Base-by-base conservation (phyloP, 2,888 invertebrate genomes). In the Andrena praecox region DNA sequence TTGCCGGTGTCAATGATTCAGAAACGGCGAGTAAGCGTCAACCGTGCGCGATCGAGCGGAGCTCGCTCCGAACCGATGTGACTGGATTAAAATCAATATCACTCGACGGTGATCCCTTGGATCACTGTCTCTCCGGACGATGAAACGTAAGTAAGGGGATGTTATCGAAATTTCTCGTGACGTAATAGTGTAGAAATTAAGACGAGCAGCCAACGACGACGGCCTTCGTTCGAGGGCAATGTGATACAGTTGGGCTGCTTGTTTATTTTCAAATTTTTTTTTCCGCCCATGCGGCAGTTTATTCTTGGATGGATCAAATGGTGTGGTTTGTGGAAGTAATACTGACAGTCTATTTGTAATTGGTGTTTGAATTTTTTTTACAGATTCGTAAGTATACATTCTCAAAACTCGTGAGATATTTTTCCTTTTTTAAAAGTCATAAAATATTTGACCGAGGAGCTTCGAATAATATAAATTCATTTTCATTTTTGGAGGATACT, bases 1-100 rank as follows among this genome's bases (percentile, higher is more conserved):
- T 59, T n/a, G 42, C 60, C 68, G 42, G 59, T 69, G 59, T 59
- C 69, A 59, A 59, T 35, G 69, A 20, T 69, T 59, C 42, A 7
- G 56, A 27, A 60, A 60, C 8, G 27, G 29, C 31, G 60, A 60
- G 60, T 7, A 27, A 60, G 60, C 60, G 60, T 60, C 33, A 60
- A 31, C n/a, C 33, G 60, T 27, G 56, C 20, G 60, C 31, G 60
- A 33, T 60, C 31, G 8, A 60, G 8, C 20, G 6, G 27, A 60
- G n/a, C 33, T 60, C 24, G n/a, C 33, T n/a, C 1, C n/a, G 60
- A 33, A 7, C 16, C 60, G 60, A 60, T n/a, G n/a, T 2, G 31
- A 12, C 60, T 42, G 12, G 42, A 42, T 42, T 42, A 42, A 42
- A 42, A 42, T 16, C 42, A 16, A 16, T 42, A 42, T 42, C 42